Evolutionary conservation across 2,113 vertebrate species (phyloP).

Genomic region (Terrapene triunguis): DNA sequence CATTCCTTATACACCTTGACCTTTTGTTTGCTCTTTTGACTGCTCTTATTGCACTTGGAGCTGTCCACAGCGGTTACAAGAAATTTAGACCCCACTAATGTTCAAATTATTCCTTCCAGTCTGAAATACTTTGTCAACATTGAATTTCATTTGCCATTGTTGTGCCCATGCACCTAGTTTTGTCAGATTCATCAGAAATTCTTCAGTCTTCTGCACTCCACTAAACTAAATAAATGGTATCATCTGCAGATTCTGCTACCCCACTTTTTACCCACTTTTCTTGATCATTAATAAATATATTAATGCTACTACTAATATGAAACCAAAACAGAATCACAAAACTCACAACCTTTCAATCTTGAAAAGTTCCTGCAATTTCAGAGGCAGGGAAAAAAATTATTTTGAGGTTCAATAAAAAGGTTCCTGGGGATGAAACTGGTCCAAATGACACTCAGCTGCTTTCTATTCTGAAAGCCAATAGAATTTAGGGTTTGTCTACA

Average conservation of each 20-base stretch:
- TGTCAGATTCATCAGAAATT: not conserved
- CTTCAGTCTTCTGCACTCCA: slow-evolving; percentile 16
- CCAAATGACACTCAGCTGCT: too few relatives aligned
- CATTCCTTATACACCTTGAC: slow-evolving; percentile 11
- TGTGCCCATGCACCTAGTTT: not conserved
- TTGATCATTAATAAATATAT: not conserved
- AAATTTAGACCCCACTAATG: slow-evolving; percentile 47
- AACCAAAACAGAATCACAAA: not conserved
- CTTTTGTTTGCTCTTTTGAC: slow-evolving; percentile 33
- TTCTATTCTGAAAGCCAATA: not conserved
- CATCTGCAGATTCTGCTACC: not conserved
- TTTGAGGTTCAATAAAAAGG: not conserved
- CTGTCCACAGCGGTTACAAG: not conserved
- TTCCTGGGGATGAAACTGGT: not conserved
- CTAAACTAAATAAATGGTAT: slow-evolving; percentile 37
- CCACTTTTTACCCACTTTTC: not conserved
- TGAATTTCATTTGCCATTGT: not conserved
- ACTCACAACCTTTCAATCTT: not conserved
- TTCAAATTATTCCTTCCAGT: not conserved
- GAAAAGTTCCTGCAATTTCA: not conserved
- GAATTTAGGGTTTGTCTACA: not conserved
- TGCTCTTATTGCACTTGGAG: not conserved
- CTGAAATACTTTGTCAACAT: not conserved
- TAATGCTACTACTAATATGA: not conserved
- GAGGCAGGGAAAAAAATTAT: not conserved